phyloP scores from a whole-genome alignment of 2,888 invertebrate species.

The Coleophora flavipennella region DNA sequence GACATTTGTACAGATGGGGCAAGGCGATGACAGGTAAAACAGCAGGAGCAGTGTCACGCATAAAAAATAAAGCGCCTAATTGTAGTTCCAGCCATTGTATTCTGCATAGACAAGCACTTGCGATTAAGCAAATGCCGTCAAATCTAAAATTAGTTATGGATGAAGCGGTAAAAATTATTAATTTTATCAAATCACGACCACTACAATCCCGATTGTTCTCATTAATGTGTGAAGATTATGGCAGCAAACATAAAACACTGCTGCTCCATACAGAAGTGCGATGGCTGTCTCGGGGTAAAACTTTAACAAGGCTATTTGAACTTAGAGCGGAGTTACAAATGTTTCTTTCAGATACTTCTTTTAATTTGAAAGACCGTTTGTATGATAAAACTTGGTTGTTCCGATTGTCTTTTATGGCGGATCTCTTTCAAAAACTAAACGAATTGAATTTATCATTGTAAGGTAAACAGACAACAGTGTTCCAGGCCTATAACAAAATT shows the following conservation, averaged over 20 bases:
- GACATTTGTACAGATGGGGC: conserved; percentile 16
- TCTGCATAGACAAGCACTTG: conserved; percentile 18
- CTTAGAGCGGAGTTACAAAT: conserved; percentile 16
- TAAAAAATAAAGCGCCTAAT: conserved; percentile 22
- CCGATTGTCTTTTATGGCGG: conserved; percentile 16
- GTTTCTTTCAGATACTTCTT: conserved; percentile 18
- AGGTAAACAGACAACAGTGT: conserved; percentile 24
- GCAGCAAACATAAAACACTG: conserved; percentile 14
- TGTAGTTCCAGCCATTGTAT: conserved; percentile 20
- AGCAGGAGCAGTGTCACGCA: conserved; percentile 15
- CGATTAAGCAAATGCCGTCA: conserved; percentile 16
- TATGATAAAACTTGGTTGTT: conserved; percentile 16
- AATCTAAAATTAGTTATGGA: conserved; percentile 15
- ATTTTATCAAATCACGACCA: conserved; percentile 14
- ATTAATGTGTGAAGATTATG: conserved; percentile 11
- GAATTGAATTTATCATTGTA: conserved; percentile 20
- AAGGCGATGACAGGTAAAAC: conserved; percentile 21
- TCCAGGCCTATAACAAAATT: conserved; percentile 21
- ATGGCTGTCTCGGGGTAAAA: conserved; percentile 12
- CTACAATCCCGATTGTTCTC: conserved; percentile 15
- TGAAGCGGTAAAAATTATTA: conserved; percentile 7
- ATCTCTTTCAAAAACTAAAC: conserved; percentile 19
- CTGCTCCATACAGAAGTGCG: conserved; percentile 21
- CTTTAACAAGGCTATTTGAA: conserved; percentile 1
- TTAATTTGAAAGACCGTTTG: conserved; percentile 18